These are phyloP conservation scores for Amblyornis subalaris DNA, from an alignment of 2,113 vertebrate genomes.

Conservation along the genomic window DNA sequence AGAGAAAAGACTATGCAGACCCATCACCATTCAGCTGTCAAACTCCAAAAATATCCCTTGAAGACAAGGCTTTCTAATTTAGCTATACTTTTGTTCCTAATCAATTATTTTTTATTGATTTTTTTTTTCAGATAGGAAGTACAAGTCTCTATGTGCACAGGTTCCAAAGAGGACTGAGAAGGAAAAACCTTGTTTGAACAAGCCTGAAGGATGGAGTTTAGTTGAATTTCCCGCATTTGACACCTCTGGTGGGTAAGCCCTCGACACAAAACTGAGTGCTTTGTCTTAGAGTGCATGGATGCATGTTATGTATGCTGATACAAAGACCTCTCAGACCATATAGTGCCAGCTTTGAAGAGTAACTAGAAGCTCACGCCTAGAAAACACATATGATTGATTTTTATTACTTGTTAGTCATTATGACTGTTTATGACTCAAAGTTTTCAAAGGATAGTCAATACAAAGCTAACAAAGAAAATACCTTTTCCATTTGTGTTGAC, in stretches of 20 bases:
- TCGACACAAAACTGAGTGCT: neutral
- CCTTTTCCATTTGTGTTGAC: neutral
- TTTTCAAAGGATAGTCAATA: neutral
- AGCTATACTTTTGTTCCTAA: neutral
- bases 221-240: neutral
- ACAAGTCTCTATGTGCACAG: rapidly evolving
- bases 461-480: neutral
- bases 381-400: neutral
- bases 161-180: neutral
- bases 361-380: neutral
- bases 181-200: neutral
- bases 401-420: neutral
- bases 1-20: neutral
- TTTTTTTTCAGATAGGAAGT: neutral
- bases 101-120: neutral
- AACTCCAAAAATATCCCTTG: neutral
- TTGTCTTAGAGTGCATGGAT: neutral
- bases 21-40: neutral
- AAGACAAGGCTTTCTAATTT: neutral
- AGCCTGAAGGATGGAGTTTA: neutral
- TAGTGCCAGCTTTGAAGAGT: neutral
- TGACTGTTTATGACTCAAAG: rapidly evolving
- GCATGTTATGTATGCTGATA: rapidly evolving
- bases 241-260: neutral
- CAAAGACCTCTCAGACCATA: neutral